These are phyloP conservation scores for Cynaeus angustus DNA, from an alignment of 2,888 invertebrate species.

Conservation along the genomic window DNA sequence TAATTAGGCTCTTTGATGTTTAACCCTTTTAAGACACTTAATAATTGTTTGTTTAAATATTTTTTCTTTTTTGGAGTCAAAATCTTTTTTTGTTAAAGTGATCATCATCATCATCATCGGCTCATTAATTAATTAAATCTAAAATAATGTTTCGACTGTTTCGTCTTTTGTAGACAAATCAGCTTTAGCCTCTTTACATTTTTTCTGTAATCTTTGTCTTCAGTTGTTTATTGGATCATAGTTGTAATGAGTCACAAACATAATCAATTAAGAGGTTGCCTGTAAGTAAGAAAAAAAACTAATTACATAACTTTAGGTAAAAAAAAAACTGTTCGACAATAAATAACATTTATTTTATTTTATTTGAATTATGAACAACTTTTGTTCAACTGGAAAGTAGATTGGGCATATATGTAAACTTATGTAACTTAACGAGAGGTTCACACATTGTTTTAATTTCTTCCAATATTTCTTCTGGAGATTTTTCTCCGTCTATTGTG, in stretches of 20 bases:
- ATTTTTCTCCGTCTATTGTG: no score
- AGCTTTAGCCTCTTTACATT: conserved; percentile 54
- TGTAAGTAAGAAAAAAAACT: no score
- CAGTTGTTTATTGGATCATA: background rate
- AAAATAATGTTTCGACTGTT: conserved; percentile 19
- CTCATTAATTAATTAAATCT: conserved; percentile 23
- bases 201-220: conserved; percentile 34
- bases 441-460: no score
- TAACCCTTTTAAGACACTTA: conserved; percentile 52
- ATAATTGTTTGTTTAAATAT: conserved; percentile 55
- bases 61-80: conserved; percentile 54
- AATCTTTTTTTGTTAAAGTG: conserved; percentile 51
- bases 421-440: no score
- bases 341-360: no score
- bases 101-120: background rate
- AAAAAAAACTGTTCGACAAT: no score
- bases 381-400: no score
- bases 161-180: conserved; percentile 45
- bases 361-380: no score
- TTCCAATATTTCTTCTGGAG: no score
- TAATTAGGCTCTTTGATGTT: conserved; percentile 52
- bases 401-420: no score
- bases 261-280: background rate
- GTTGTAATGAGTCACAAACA: background rate
- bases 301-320: no score